Conservation (phyloP, 2,888 invertebrate genomes). For the Brachypterus glaber region DNA sequence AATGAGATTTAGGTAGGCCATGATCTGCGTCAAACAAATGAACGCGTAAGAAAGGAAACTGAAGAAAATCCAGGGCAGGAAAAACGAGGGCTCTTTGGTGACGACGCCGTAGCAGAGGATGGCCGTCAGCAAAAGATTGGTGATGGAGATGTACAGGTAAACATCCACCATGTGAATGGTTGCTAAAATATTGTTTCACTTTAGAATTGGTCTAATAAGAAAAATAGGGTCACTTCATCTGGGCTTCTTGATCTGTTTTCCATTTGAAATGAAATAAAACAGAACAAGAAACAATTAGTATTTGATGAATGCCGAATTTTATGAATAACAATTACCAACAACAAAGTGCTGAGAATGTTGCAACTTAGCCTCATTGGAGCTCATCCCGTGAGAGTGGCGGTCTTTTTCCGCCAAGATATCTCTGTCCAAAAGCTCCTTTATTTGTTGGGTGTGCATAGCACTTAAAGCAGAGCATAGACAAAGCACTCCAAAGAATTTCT, state of each 20-base stretch:
- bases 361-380: conserved; percentile 23
- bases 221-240: too few relatives aligned
- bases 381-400: conserved; percentile 15
- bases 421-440: conserved; percentile 28
- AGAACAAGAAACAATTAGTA: not conserved
- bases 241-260: too few relatives aligned
- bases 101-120: conserved; percentile 27
- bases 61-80: conserved; percentile 28
- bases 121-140: conserved; percentile 25
- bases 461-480: conserved; percentile 21
- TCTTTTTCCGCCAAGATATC: conserved; percentile 30
- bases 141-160: conserved; percentile 27
- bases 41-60: conserved; percentile 24
- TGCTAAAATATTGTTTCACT: too few relatives aligned
- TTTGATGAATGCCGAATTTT: not conserved
- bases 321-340: conserved; percentile 24
- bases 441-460: conserved; percentile 29
- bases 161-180: conserved; percentile 25
- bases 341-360: conserved; percentile 24
- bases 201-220: too few relatives aligned
- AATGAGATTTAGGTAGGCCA: conserved; percentile 22
- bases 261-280: conserved; percentile 19
- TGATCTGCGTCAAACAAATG: conserved; percentile 18
- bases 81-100: conserved; percentile 24
- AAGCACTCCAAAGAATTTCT: conserved; percentile 3